Conservation (phyloP, 2,113 vertebrate species). For the Egretta garzetta region DNA sequence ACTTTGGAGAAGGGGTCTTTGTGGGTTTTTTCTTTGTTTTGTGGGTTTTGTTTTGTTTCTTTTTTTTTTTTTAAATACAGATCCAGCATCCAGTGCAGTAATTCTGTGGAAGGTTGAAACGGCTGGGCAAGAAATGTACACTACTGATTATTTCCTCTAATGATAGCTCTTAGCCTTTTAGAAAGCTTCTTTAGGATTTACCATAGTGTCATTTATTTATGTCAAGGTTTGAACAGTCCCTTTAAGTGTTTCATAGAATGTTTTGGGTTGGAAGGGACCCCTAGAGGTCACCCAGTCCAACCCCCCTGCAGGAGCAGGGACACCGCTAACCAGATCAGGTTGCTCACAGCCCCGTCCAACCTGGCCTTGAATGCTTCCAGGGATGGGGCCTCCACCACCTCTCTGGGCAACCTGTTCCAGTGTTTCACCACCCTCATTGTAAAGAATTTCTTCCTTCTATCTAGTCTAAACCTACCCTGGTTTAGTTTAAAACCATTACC, state of each 20-base stretch:
- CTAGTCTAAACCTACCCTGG: no score
- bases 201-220: background rate
- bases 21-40: background rate
- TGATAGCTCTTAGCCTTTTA: background rate
- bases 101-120: background rate
- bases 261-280: no score
- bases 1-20: background rate
- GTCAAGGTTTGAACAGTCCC: background rate
- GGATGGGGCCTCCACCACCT: no score
- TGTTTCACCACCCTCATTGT: no score
- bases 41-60: background rate
- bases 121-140: background rate
- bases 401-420: no score
- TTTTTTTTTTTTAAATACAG: background rate
- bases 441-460: no score
- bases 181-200: background rate
- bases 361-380: no score
- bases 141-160: background rate
- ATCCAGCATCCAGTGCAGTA: background rate
- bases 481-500: no score
- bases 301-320: no score
- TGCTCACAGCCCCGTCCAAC: no score
- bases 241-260: background rate
- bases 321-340: no score
- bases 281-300: no score